Evolutionary conservation across 2,797 vertebrate genomes (phyloP), one percentile per base, ranked within the genome.

Genomic region (Cynopterus sphinx): DNA sequence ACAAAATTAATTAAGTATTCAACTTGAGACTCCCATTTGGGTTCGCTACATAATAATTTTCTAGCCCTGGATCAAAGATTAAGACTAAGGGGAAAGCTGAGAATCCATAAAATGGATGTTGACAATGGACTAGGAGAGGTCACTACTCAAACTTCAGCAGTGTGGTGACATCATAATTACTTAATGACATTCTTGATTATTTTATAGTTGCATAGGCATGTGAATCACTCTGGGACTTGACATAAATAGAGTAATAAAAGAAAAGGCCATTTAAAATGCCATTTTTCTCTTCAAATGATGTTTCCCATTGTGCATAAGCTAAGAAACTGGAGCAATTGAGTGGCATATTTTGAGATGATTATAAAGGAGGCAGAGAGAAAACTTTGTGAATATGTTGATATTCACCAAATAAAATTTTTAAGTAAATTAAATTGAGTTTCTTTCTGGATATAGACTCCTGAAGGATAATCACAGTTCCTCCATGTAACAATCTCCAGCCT

Each of bases 231-330:
- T 92, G 61, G 10, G 49, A 31, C 51, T 81, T 88, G 65, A 49
- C 65, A 43, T 41, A 70, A 89, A 68, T 59, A 71, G 31, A 84
- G 46, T 46, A 70, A 90, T 94, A 90, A 82, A 95, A 84, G 33
- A 33, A 79, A 43, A 65, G 28, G 5, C 11, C 61, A 93, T 94
- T 96, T 95, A 82, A 95, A 85, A 53, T 59, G 78, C 28, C 22
- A 70, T 78, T 95, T 94, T 74, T 49, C 26, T 91, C 61, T 94
- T 84, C 67, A 26, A 93, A 82, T 78, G 19, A 71, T 93, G 39
- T 67, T 87, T 95, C 55, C 49, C 39, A 86, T 6, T 92, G 51
- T 85, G 51, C 10, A 39, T 51, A 82, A 96, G n/a, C 55, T 79
- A 74, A 91, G 78, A 49, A 87, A 79, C 78, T 68, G 13, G 57